Evolutionary conservation across 2,113 vertebrate genomes (phyloP), one percentile per base, ranked within the genome.

Genomic region (Rhabdomys dilectus): DNA sequence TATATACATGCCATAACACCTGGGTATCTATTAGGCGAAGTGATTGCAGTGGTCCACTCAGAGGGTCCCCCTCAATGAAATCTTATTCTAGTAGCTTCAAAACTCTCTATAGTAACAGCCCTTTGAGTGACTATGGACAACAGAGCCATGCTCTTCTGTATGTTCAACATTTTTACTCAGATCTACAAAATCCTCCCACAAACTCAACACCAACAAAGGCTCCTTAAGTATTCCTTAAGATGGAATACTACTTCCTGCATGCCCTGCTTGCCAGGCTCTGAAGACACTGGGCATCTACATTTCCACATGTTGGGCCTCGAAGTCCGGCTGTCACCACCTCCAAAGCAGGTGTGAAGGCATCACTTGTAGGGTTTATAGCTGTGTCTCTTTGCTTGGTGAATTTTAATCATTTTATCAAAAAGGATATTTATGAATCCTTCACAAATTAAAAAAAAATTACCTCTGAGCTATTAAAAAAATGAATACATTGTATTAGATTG

Each of bases 321-420:
- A 81, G 42, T 26, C 56, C 56, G 21, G 72, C 17, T 19, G 24
- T 12, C 26, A 3, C n/a, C 45, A 2, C 12, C 16, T 26, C n/a
- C 22, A 29, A 84, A 10, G 24, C 10, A 64, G n/a, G 81, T 5
- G 62, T 31, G 36, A 36, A 1, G 11, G 24, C 21, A 34, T 64
- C 1, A 4, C n/a, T 26, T 31, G 19, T 4, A 36, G 17, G 6
- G 42, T 45, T 56, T 10, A 12, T 42, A 24, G 36, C 9, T 17
- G 9, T 64, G 56, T 88, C 42, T 42, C 29, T 86, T 88, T 48
- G 51, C 3, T 31, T 24, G 48, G 85, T n/a, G n/a, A 60, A 88
- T 88, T 58, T 76, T 64, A 77, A 89, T 36, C 77, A 53, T 60
- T 68, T 89, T 84, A 42, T 39, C 68, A 64, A 87, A 91, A 87